Percentiles rank a stretch among this genome's conserved stretches.
Conservation (phyloP, 1,140 invertebrate species). For the Drosophila leontia region DNA sequence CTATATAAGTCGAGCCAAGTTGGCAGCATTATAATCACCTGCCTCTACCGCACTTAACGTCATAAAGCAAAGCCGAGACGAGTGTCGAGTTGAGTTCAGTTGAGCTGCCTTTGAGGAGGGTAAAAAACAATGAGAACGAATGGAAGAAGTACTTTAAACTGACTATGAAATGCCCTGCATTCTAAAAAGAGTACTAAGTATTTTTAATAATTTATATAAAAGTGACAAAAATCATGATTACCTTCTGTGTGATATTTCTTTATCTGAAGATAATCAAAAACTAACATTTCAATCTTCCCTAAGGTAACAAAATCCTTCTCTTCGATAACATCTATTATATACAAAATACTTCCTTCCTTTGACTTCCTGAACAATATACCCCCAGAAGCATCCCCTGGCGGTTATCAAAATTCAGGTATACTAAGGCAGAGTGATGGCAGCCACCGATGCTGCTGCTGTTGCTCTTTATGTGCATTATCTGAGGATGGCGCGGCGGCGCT, state of each 20-base stretch:
- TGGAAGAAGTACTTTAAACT: background rate
- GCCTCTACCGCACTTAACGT: slow-evolving; percentile 38
- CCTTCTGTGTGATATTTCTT: background rate
- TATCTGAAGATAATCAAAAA: background rate
- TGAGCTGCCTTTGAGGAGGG: slow-evolving; percentile 3
- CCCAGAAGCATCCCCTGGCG: background rate
- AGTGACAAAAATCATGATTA: background rate
- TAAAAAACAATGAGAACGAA: slow-evolving; percentile 1
- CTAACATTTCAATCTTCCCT: background rate
- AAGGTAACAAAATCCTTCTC: background rate
- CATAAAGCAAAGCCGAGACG: slow-evolving; percentile 35
- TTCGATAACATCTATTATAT: background rate
- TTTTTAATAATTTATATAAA: too few relatives aligned
- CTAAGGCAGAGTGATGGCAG: slow-evolving; percentile 7
- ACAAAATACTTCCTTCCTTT: background rate
- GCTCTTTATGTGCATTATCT: slow-evolving; percentile 54
- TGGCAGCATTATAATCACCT: slow-evolving; percentile 54
- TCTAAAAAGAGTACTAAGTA: too few relatives aligned
- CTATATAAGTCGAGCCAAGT: slow-evolving; percentile 31
- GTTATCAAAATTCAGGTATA: slow-evolving; percentile 10
- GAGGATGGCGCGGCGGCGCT: slow-evolving; percentile 1
- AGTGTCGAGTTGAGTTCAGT: slow-evolving; percentile 25
- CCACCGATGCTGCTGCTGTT: slow-evolving; percentile 19
- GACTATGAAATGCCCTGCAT: slow-evolving; percentile 2
- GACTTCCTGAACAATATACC: background rate